Evolutionary conservation across 2,113 vertebrate species (phyloP).

Genomic region (Malurus cyaneus): DNA sequence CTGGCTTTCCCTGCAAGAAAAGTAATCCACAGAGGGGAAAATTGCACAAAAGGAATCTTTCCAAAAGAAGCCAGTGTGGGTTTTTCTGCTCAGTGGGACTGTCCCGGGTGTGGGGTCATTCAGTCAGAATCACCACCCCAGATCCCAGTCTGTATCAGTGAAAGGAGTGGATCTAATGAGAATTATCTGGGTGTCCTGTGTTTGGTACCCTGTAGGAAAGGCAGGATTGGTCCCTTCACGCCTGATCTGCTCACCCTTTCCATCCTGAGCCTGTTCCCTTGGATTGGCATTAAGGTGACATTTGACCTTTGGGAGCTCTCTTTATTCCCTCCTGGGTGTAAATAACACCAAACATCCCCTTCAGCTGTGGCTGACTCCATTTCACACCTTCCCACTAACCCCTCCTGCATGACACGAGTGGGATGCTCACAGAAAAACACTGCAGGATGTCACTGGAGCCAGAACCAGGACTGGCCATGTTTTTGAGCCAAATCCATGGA

Average conservation of each 20-base stretch:
- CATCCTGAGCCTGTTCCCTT: neutral
- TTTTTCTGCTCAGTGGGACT: neutral
- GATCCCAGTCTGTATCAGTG: neutral
- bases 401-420: rapidly evolving
- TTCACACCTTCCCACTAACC: neutral
- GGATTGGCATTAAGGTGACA: neutral
- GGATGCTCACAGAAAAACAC: neutral
- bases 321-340: neutral
- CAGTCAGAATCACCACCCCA: neutral
- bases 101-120: neutral
- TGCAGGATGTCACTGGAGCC: neutral
- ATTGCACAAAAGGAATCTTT: neutral
- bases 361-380: rapidly evolving
- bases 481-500: neutral
- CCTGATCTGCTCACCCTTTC: neutral
- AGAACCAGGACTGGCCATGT: neutral
- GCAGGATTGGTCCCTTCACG: neutral
- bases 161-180: neutral
- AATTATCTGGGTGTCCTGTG: neutral
- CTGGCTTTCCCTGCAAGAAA: neutral
- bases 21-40: neutral
- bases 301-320: neutral
- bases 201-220: neutral
- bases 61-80: neutral
- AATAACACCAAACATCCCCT: neutral